phyloP scores from a whole-genome alignment of 2,113 vertebrate species.

The Melanocharis versteri region DNA sequence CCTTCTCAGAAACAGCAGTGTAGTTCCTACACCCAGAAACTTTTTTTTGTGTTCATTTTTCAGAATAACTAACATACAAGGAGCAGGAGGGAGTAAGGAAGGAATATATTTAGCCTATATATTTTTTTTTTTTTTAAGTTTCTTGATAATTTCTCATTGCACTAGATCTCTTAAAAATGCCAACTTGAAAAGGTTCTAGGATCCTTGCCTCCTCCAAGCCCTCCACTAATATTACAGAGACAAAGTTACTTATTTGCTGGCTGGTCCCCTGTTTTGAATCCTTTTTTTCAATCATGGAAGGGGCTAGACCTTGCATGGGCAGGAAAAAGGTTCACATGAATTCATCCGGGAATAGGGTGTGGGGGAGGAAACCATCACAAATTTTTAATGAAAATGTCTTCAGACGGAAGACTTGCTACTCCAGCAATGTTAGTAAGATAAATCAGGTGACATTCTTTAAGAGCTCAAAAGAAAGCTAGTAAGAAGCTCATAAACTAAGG shows the following conservation, averaged over 20 bases:
- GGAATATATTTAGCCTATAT: neutral
- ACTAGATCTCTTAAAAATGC: neutral
- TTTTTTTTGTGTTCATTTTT: neutral
- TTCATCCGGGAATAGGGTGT: neutral
- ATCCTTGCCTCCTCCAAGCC: neutral
- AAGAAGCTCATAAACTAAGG: neutral
- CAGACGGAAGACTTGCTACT: neutral
- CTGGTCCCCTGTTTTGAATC: neutral
- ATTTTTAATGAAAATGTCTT: neutral
- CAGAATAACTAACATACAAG: neutral
- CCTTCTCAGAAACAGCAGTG: neutral
- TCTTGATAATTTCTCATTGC: neutral
- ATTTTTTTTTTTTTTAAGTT: neutral
- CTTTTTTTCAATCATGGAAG: neutral
- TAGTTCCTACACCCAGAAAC: neutral
- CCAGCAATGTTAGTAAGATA: neutral
- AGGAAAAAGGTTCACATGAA: neutral
- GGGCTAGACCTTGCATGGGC: neutral
- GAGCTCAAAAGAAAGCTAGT: neutral
- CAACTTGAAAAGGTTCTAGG: neutral
- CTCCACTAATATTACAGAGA: neutral
- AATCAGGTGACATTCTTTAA: conserved; percentile 23
- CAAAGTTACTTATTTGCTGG: neutral
- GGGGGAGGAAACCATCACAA: neutral
- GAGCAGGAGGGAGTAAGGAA: neutral